phyloP scores from a whole-genome alignment of 2,888 invertebrate species.

The Sicus ferrugineus region DNA sequence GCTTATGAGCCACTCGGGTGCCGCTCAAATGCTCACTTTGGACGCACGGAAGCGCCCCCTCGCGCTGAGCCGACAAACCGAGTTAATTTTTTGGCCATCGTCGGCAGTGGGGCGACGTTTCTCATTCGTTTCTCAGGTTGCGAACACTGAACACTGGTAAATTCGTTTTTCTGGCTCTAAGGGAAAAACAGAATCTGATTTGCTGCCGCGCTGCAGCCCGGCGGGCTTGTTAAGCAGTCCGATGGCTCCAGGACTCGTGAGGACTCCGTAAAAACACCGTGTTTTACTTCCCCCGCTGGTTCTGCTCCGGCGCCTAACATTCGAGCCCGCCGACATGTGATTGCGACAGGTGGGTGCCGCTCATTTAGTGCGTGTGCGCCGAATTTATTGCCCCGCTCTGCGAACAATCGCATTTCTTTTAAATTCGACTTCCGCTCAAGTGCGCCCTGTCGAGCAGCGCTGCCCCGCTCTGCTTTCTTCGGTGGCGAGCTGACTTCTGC shows the following conservation, averaged over 20 bases:
- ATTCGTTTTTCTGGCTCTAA: too few relatives aligned
- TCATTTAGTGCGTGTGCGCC: slow-evolving; percentile 3
- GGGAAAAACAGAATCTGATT: too few relatives aligned
- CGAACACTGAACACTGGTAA: too few relatives aligned
- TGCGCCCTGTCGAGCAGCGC: slow-evolving; percentile 23
- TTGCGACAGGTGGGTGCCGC: not conserved
- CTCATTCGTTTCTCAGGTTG: too few relatives aligned
- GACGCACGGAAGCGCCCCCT: slow-evolving; percentile 15
- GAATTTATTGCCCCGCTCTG: not conserved
- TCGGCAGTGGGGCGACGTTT: too few relatives aligned
- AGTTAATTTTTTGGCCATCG: not conserved
- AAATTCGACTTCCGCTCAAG: slow-evolving; percentile 7
- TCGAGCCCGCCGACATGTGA: not conserved
- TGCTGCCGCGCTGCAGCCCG: too few relatives aligned
- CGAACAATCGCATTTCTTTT: slow-evolving; percentile 14
- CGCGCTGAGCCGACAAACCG: too few relatives aligned
- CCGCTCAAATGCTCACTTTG: slow-evolving; percentile 33
- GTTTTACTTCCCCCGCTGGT: not conserved
- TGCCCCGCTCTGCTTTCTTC: slow-evolving; percentile 8
- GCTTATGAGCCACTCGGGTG: slow-evolving; percentile 41
- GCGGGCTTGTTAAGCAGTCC: too few relatives aligned
- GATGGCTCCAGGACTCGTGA: too few relatives aligned
- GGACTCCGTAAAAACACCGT: too few relatives aligned
- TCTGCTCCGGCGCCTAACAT: not conserved
- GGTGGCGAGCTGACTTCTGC: slow-evolving; percentile 22